Evolutionary conservation across 2,797 vertebrate species (phyloP).

Genomic region (Alcedo quadribrachys): DNA sequence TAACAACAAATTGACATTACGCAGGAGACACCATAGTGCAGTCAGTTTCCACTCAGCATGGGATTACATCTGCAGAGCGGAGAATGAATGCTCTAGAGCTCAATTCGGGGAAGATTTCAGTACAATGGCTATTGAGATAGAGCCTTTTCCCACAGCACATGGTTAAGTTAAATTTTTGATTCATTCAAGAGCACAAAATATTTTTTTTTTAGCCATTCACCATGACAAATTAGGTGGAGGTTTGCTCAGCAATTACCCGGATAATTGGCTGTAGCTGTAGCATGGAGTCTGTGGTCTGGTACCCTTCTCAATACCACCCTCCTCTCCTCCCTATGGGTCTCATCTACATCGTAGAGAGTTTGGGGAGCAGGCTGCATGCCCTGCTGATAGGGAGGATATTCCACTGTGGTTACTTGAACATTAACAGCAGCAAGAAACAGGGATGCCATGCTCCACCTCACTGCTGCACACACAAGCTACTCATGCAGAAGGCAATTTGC

Average conservation of each 20-base stretch:
- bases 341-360: background rate
- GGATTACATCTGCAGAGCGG: background rate
- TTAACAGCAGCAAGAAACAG: fast-evolving
- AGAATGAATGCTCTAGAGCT: background rate
- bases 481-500: fast-evolving
- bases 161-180: background rate
- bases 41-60: background rate
- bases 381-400: fast-evolving
- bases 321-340: background rate
- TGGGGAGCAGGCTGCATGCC: background rate
- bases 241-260: fast-evolving
- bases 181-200: background rate
- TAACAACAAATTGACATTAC: background rate
- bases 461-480: fast-evolving
- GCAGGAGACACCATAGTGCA: background rate
- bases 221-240: background rate
- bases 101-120: background rate
- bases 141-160: background rate
- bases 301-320: background rate
- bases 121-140: background rate
- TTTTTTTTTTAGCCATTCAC: background rate
- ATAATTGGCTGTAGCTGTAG: background rate
- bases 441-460: background rate
- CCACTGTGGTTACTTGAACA: too few relatives aligned
- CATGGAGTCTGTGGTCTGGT: fast-evolving